A percentile compares a stretch with the other conserved stretches of the same genome.
Conservation (phyloP, 2,797 vertebrate species). For the Ibycter americanus region DNA sequence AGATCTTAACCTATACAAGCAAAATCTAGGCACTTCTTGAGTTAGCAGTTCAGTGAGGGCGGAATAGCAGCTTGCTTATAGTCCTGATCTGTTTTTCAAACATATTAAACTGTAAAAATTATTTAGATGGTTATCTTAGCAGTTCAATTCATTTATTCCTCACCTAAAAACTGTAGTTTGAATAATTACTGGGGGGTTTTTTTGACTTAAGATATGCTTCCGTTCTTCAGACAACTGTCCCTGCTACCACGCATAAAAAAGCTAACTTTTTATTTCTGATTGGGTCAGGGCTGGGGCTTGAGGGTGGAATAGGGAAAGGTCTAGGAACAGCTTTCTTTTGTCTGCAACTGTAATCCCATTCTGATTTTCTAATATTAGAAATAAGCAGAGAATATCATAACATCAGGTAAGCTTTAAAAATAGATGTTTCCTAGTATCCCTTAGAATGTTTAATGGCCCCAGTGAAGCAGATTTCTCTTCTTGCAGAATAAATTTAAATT, state of each 20-base stretch:
- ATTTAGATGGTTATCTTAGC: neutral
- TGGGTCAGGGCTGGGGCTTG: neutral
- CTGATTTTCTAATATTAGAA: neutral
- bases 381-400: neutral
- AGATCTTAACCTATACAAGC: neutral
- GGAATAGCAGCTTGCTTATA: neutral
- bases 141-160: neutral
- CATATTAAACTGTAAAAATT: neutral
- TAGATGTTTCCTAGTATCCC: neutral
- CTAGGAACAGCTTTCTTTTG: neutral
- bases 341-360: neutral
- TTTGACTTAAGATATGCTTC: neutral
- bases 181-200: neutral
- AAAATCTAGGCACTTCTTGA: neutral
- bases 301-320: neutral
- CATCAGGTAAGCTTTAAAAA: neutral
- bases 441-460: neutral
- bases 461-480: neutral
- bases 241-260: neutral
- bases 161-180: neutral
- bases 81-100: neutral
- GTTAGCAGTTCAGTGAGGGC: neutral
- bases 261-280: neutral
- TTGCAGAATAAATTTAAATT: neutral
- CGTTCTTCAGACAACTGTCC: neutral